Percentiles rank a stretch among this genome's conserved stretches.
These are phyloP conservation scores for Alectoris magna DNA, from an alignment of 2,797 vertebrate species.

Conservation along the genomic window DNA sequence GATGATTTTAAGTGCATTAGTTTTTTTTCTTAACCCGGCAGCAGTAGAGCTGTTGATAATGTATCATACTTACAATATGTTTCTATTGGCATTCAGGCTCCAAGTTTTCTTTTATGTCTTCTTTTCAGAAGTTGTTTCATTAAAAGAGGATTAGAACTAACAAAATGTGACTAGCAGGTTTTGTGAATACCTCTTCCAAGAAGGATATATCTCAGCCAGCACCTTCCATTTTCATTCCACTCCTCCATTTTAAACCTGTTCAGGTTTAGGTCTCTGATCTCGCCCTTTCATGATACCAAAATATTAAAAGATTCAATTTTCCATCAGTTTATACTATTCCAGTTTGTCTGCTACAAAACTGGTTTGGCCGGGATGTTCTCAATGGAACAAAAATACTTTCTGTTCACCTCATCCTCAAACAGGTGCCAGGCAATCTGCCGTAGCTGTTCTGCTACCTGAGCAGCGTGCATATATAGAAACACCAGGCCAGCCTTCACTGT, in stretches of 20 bases:
- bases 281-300: neutral
- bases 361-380: slow-evolving; percentile 15
- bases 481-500: slow-evolving; percentile 27
- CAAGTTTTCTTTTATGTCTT: neutral
- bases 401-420: slow-evolving; percentile 30
- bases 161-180: neutral
- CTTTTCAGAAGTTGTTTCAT: neutral
- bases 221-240: neutral
- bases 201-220: neutral
- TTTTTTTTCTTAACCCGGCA: neutral
- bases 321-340: neutral
- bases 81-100: neutral
- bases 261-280: neutral
- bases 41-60: neutral
- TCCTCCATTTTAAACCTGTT: neutral
- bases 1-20: neutral
- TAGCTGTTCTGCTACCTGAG: slow-evolving; percentile 54
- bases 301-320: neutral
- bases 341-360: neutral
- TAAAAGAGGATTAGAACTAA: neutral
- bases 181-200: neutral
- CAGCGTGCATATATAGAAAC: slow-evolving; percentile 31
- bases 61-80: neutral
- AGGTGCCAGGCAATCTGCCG: slow-evolving; percentile 56
- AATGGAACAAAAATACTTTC: slow-evolving; percentile 58